phyloP scores from a whole-genome alignment of 2,797 vertebrate genomes.

The Brachyalestes nurse region DNA sequence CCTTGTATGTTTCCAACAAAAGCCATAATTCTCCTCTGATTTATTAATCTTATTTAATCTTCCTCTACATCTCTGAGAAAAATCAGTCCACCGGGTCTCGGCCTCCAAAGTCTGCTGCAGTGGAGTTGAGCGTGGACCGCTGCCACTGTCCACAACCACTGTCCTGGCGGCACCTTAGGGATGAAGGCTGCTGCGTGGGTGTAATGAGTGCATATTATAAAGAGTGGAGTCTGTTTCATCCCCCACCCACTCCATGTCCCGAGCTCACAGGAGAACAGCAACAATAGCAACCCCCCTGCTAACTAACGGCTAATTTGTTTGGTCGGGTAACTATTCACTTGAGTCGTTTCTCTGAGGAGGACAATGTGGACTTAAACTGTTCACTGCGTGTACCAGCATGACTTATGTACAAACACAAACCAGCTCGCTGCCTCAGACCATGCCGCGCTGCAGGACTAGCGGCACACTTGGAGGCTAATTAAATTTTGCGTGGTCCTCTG shows the following conservation, averaged over 20 bases:
- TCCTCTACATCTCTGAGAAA: not conserved
- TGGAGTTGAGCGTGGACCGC: not conserved
- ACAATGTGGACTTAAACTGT: slow-evolving; percentile 35
- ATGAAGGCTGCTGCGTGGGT: slow-evolving; percentile 5
- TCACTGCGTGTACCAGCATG: slow-evolving; percentile 23
- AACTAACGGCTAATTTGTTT: not conserved
- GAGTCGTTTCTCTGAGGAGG: slow-evolving; percentile 43
- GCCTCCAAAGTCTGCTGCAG: not conserved
- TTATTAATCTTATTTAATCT: slow-evolving; percentile 2
- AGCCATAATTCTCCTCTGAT: not conserved
- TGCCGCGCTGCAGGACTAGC: slow-evolving; percentile 41
- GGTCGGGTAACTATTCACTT: slow-evolving; percentile 58
- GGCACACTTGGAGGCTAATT: slow-evolving; percentile 72
- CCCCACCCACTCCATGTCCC: too few species aligned
- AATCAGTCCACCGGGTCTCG: not conserved
- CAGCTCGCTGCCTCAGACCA: slow-evolving; percentile 17
- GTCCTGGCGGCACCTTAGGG: not conserved
- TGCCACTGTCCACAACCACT: not conserved
- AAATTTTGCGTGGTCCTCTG: slow-evolving; percentile 65
- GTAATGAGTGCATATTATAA: slow-evolving; percentile 1
- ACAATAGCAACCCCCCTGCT: not conserved
- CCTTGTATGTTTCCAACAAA: not conserved
- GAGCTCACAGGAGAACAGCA: slow-evolving; percentile 22
- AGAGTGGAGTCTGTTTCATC: not conserved
- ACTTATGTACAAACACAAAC: slow-evolving; percentile 48